These are phyloP conservation scores for Drosophila varians DNA, from an alignment of 1,140 invertebrate genomes.

Conservation along the genomic window DNA sequence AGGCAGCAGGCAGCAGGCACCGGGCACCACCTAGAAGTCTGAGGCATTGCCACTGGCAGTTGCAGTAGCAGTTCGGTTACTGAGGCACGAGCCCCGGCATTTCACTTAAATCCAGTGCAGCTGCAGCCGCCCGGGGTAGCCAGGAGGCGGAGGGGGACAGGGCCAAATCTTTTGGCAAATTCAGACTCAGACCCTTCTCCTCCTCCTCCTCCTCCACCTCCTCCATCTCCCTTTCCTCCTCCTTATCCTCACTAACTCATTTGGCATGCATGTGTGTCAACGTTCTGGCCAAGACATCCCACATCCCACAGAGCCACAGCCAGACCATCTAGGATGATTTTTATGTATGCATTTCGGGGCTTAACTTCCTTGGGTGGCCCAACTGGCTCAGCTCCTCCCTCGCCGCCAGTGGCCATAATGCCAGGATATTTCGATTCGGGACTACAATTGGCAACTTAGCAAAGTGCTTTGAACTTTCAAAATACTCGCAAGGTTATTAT, in stretches of 20 bases:
- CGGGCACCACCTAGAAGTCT: not conserved
- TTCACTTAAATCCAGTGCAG: constrained; percentile 53
- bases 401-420: not conserved
- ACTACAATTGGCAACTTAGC: not conserved
- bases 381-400: not conserved
- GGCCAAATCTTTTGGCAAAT: constrained; percentile 33
- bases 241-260: constrained; percentile 19
- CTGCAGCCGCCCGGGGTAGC: constrained; percentile 13
- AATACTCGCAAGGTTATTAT: not conserved
- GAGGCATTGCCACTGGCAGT: constrained; percentile 1
- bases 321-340: constrained; percentile 31
- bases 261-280: constrained; percentile 59
- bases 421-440: not conserved
- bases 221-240: too few relatives aligned
- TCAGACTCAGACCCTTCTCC: not conserved
- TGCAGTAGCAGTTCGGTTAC: constrained; percentile 18
- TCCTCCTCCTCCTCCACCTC: not conserved
- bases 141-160: not conserved
- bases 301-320: constrained; percentile 11
- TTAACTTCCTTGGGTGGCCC: constrained; percentile 30
- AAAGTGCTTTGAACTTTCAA: not conserved
- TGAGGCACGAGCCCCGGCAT: constrained; percentile 18
- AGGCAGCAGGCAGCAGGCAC: not conserved
- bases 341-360: constrained; percentile 47
- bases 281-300: constrained; percentile 44